Conservation (phyloP, 2,797 vertebrate species). For the Peromyscus attwateri region DNA sequence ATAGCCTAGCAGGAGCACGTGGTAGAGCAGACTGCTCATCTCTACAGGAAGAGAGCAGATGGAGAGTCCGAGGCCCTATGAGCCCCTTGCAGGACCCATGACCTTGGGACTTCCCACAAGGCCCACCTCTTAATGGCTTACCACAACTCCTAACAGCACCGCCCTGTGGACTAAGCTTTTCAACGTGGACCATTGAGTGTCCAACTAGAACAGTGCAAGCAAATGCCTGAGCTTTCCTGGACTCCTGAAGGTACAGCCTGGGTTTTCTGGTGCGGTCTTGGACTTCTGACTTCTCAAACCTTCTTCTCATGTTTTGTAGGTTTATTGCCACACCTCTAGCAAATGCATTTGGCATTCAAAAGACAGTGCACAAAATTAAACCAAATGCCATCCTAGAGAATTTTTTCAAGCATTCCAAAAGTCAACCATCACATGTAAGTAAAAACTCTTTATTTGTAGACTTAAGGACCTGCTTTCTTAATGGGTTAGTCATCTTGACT, state of each 20-base stretch:
- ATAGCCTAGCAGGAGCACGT: background rate
- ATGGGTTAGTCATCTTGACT: constrained; percentile 74
- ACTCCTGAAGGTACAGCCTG: background rate
- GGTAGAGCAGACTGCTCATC: background rate
- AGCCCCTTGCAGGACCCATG: background rate
- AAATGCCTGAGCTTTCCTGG: background rate
- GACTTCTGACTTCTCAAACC: constrained; percentile 25
- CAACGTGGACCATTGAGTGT: too few relatives aligned
- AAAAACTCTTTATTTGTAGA: constrained; percentile 71
- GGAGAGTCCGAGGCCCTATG: too few relatives aligned
- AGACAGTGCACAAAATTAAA: constrained; percentile 86
- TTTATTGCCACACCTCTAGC: constrained; percentile 93
- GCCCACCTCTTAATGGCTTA: background rate
- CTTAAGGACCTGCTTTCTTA: constrained; percentile 68
- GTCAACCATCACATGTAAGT: constrained; percentile 93
- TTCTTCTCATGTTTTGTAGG: constrained; percentile 87
- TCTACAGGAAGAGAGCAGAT: background rate
- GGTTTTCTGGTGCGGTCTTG: constrained; percentile 23
- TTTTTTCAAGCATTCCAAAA: constrained; percentile 90
- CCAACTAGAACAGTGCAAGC: background rate
- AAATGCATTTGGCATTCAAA: constrained; percentile 90
- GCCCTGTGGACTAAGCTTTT: background rate
- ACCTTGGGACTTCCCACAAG: background rate
- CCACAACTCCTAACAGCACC: background rate
- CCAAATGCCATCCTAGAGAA: constrained; percentile 91